Percentiles rank a stretch among this genome's conserved stretches.
These are phyloP conservation scores for Folsomia manolachei DNA, from an alignment of 2,888 invertebrate genomes.

Conservation along the genomic window DNA sequence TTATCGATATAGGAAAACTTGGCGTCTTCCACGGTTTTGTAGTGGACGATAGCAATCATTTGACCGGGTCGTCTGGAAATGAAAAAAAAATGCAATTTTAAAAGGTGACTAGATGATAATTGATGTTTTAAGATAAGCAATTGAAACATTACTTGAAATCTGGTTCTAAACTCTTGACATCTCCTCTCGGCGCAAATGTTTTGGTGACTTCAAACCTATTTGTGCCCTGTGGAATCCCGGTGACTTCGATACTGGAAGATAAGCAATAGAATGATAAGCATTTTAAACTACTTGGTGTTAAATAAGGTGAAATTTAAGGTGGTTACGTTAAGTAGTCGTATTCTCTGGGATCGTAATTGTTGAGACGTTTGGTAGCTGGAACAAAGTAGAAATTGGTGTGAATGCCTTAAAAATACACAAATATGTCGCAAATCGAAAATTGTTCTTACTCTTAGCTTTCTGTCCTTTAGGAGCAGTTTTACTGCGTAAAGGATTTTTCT, in stretches of 20 bases:
- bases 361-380: background rate
- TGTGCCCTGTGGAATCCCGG: background rate
- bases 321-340: background rate
- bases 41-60: background rate
- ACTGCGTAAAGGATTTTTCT: background rate
- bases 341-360: background rate
- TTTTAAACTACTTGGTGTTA: no score
- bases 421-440: no score
- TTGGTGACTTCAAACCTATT: background rate
- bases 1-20: background rate
- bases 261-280: no score
- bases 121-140: background rate
- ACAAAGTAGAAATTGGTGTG: no score
- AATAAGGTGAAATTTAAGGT: background rate
- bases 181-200: background rate
- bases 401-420: no score
- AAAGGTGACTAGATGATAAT: no score
- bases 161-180: background rate
- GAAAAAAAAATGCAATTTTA: no score
- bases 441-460: background rate
- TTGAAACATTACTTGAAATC: background rate
- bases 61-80: background rate
- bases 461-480: background rate
- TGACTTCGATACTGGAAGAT: background rate
- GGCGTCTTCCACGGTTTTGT: background rate